phyloP scores from a whole-genome alignment of 2,888 invertebrate genomes.

The Leucoma salicis region DNA sequence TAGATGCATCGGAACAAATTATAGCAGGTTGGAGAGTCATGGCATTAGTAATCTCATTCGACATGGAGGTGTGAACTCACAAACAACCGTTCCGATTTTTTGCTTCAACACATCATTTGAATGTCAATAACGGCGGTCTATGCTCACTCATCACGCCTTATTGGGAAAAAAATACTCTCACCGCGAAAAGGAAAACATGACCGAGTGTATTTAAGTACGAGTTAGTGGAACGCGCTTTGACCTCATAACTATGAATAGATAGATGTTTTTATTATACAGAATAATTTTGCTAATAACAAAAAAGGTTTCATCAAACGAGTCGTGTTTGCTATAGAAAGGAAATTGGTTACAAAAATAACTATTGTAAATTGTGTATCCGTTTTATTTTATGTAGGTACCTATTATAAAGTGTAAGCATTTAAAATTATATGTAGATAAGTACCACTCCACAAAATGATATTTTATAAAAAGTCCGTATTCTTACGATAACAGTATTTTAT shows the following conservation, averaged over 20 bases:
- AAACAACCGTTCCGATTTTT: constrained; percentile 61
- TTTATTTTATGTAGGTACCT: neutral
- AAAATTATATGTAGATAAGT: neutral
- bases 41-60: constrained; percentile 58
- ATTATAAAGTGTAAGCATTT: neutral
- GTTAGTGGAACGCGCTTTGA: constrained; percentile 58
- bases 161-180: constrained; percentile 64
- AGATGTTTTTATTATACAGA: constrained; percentile 33
- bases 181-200: constrained; percentile 64
- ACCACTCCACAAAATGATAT: too few species aligned
- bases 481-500: constrained; percentile 19
- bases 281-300: constrained; percentile 42
- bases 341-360: constrained; percentile 19
- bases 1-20: constrained; percentile 47
- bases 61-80: constrained; percentile 51
- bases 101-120: constrained; percentile 61
- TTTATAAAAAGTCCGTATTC: constrained; percentile 9
- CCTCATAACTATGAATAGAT: constrained; percentile 49
- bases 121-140: constrained; percentile 62
- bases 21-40: constrained; percentile 53
- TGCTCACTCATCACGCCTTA: constrained; percentile 58
- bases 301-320: constrained; percentile 28
- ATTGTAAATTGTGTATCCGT: constrained; percentile 3
- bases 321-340: constrained; percentile 28
- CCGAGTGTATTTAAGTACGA: constrained; percentile 46